Conservation (phyloP, 2,797 vertebrate genomes). For the Leuciscus waleckii region DNA sequence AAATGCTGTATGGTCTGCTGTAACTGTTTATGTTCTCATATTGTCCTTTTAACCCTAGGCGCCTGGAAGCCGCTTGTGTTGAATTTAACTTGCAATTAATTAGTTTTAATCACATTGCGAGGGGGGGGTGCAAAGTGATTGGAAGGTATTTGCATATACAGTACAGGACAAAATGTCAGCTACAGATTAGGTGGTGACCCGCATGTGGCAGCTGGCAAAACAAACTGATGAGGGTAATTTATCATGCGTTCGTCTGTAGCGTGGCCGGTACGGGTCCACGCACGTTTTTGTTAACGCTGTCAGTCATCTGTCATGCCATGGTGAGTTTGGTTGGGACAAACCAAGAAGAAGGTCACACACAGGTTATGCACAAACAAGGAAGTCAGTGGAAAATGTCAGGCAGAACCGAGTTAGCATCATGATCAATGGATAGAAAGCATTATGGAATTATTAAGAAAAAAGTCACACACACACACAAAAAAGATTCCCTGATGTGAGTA, state of each 20-base stretch:
- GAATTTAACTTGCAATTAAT: conserved; percentile 80
- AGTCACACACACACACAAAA: conserved; percentile 45
- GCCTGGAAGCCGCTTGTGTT: conserved; percentile 76
- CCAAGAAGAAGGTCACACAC: conserved; percentile 52
- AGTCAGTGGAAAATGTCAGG: conserved; percentile 56
- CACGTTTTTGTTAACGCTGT: conserved; percentile 71
- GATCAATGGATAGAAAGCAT: neutral
- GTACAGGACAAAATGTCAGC: conserved; percentile 77
- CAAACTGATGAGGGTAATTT: conserved; percentile 82
- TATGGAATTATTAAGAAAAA: neutral
- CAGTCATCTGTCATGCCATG: conserved; percentile 79
- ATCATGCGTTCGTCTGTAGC: conserved; percentile 72
- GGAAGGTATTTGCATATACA: conserved; percentile 84
- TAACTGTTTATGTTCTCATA: conserved; percentile 51
- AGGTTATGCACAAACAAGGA: conserved; percentile 55
- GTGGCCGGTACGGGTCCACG: conserved; percentile 61
- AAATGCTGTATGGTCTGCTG: conserved; percentile 41
- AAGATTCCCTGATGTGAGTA: conserved; percentile 44
- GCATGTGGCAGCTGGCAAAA: conserved; percentile 76
- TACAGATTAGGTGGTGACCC: conserved; percentile 79
- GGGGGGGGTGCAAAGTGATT: conserved; percentile 81
- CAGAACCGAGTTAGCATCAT: conserved; percentile 32
- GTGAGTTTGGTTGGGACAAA: conserved; percentile 57
- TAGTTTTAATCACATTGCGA: conserved; percentile 83
- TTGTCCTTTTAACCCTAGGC: conserved; percentile 78